phyloP scores from a whole-genome alignment of 2,888 invertebrate species.

The Agonopterix arenella region DNA sequence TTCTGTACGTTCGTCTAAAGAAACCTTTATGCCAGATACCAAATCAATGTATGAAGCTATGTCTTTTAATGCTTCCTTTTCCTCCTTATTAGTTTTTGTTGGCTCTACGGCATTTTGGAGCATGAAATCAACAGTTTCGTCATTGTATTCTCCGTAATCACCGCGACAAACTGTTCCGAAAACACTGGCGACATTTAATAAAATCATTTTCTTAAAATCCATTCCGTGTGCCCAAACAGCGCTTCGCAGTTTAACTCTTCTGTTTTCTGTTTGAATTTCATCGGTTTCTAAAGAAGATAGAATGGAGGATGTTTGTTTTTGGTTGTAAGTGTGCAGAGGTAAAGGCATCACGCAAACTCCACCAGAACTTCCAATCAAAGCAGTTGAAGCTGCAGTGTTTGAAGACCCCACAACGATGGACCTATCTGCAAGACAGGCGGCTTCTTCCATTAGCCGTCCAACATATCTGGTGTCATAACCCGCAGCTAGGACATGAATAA shows the following conservation, averaged over 20 bases:
- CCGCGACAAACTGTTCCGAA: constrained; percentile 57
- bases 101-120: constrained; percentile 40
- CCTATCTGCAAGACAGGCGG: constrained; percentile 43
- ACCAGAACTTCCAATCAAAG: constrained; percentile 45
- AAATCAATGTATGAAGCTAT: constrained; percentile 44
- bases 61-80: constrained; percentile 38
- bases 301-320: constrained; percentile 42
- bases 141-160: constrained; percentile 46
- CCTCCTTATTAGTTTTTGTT: constrained; percentile 27
- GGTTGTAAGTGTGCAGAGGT: constrained; percentile 51
- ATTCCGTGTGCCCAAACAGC: constrained; percentile 63
- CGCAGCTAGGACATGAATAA: constrained; percentile 51
- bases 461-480: constrained; percentile 52
- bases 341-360: constrained; percentile 54
- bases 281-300: constrained; percentile 50
- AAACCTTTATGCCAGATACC: constrained; percentile 45
- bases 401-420: constrained; percentile 37
- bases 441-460: constrained; percentile 47
- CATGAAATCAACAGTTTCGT: constrained; percentile 49
- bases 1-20: constrained; percentile 38
- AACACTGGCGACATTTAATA: constrained; percentile 50
- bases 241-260: constrained; percentile 35
- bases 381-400: constrained; percentile 31
- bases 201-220: constrained; percentile 50
- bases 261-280: constrained; percentile 33